Evolutionary conservation across 2,888 invertebrate species (phyloP).

Genomic region (Perdita meconis): DNA sequence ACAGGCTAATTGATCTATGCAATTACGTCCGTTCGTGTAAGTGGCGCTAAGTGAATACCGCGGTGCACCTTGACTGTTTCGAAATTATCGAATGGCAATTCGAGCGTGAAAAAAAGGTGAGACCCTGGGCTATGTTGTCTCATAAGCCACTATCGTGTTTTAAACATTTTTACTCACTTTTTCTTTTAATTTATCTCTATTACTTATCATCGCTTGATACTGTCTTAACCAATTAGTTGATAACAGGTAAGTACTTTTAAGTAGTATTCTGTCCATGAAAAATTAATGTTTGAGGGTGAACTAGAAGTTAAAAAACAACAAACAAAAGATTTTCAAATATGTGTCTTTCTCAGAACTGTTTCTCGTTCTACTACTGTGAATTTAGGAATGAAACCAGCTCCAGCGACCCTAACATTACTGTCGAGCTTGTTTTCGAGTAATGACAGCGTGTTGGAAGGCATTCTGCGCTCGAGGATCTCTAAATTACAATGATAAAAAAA

Average conservation of each 20-base stretch:
- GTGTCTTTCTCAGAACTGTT: slow-evolving; percentile 36
- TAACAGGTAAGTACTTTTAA: too few relatives aligned
- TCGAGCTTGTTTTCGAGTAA: slow-evolving; percentile 76
- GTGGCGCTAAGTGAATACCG: slow-evolving; percentile 52
- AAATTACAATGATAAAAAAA: slow-evolving; percentile 42
- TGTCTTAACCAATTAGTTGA: too few relatives aligned
- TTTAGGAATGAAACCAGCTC: slow-evolving; percentile 62
- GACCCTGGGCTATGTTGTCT: background rate
- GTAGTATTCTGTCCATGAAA: too few relatives aligned
- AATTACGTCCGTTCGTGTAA: slow-evolving; percentile 48
- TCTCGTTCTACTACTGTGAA: slow-evolving; percentile 62
- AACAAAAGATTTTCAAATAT: background rate
- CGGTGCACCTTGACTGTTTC: slow-evolving; percentile 32
- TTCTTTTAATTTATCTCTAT: too few relatives aligned
- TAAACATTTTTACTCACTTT: background rate
- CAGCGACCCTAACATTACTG: slow-evolving; percentile 74
- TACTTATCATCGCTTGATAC: too few relatives aligned
- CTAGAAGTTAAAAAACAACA: too few relatives aligned
- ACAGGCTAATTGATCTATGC: slow-evolving; percentile 59
- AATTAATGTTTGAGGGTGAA: background rate
- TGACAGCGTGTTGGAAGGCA: slow-evolving; percentile 67
- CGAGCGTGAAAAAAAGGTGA: slow-evolving; percentile 20
- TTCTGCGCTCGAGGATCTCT: slow-evolving; percentile 16
- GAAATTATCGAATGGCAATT: slow-evolving; percentile 52
- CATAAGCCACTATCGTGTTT: background rate